Percentiles rank a stretch among this genome's conserved stretches.
phyloP scores from a whole-genome alignment of 2,797 vertebrate species.

The Pipistrellus pipistrellus region DNA sequence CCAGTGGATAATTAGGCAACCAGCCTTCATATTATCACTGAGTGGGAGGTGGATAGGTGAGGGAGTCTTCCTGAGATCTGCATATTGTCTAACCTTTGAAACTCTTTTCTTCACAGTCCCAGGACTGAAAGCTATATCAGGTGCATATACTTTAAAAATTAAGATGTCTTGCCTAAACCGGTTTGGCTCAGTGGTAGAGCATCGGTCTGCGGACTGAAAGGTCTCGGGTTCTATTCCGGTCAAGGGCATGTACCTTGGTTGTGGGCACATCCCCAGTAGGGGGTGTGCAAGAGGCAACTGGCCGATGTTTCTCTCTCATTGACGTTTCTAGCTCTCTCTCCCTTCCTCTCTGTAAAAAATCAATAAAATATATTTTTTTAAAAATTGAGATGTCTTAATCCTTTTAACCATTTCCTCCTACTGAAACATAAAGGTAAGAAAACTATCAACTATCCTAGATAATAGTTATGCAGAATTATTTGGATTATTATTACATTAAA shows the following conservation, averaged over 20 bases:
- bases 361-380: not conserved
- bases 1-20: not conserved
- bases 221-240: no score
- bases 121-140: not conserved
- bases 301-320: no score
- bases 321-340: no score
- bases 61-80: not conserved
- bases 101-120: not conserved
- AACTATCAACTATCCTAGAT: not conserved
- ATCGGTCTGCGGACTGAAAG: no score
- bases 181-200: no score
- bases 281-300: no score
- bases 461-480: not conserved
- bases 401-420: not conserved
- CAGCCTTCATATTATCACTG: not conserved
- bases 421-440: not conserved
- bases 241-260: no score
- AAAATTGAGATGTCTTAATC: not conserved
- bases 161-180: not conserved
- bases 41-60: not conserved
- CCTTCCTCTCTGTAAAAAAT: no score
- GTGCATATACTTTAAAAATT: not conserved
- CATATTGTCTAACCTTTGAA: not conserved
- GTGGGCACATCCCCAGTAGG: no score
- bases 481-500: not conserved